phyloP scores from a whole-genome alignment of 2,113 vertebrate species.

The Hemiscyllium ocellatum region DNA sequence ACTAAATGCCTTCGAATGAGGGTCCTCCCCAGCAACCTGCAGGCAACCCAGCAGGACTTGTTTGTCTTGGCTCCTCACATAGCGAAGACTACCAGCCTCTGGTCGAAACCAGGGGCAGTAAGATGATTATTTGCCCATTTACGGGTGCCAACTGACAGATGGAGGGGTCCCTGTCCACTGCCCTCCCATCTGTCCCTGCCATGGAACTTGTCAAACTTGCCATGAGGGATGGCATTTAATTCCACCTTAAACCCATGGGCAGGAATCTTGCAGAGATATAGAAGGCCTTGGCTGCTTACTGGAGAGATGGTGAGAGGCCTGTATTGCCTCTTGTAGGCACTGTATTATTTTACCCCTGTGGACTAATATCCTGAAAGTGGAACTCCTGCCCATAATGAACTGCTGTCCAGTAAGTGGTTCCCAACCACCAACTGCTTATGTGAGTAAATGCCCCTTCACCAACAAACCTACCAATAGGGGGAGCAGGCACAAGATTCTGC shows the following conservation, averaged over 20 bases:
- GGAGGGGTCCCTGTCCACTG: background rate
- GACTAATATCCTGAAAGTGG: background rate
- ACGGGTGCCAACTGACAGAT: background rate
- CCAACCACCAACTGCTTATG: background rate
- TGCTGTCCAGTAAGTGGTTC: background rate
- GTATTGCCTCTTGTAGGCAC: background rate
- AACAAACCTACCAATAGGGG: background rate
- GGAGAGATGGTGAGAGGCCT: background rate
- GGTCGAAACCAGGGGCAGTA: background rate
- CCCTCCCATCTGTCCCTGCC: too few relatives aligned
- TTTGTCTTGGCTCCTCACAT: background rate
- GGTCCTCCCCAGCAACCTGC: background rate
- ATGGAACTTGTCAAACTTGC: background rate
- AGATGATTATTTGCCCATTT: background rate
- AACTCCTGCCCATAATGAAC: background rate
- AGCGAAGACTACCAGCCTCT: background rate
- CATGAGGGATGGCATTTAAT: background rate
- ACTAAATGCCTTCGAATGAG: too few relatives aligned
- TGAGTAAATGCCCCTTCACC: background rate
- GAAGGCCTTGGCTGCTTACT: background rate
- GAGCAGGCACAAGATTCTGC: background rate
- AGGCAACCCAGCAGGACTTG: background rate
- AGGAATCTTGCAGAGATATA: background rate
- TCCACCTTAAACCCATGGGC: background rate
- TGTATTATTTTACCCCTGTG: background rate